Base-by-base conservation (phyloP, 2,113 vertebrate species). In the Chiloscyllium plagiosum region DNA sequence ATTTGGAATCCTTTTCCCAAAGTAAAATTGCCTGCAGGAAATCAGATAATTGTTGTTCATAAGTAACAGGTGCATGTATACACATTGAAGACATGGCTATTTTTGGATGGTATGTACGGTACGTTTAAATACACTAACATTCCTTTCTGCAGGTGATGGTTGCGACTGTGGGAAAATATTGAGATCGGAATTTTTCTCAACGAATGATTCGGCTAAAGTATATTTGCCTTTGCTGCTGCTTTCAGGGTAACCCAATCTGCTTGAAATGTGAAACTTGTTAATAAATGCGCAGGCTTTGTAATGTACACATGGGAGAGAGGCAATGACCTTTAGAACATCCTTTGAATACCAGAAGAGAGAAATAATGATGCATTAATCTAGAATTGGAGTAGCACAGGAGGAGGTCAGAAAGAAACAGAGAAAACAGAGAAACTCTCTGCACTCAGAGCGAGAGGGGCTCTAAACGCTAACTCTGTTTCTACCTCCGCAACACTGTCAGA, bases 21-120 rank as follows among this genome's bases (percentile, higher is more conserved):
- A 26, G 47, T 72, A 95, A 42, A 72, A 52, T 95, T 52, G 94
- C 94, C 68, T 72, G 22, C 6, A 95, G 68, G 94, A 76, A 72
- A 72, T 95, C 42, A 50, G 94, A 95, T 72, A 29, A 72, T 69
- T 52, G 69, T 50, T 12, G 69, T 50, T 95, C 70, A 52, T 95
- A 95, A 95, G 68, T 95, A 95, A 95, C 94, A 72, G 94, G 94
- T 95, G 94, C 94, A 72, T 95, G n/a, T 52, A 50, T 10, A 52
- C 69, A 70, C 69, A 15, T 50, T 95, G 94, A 76, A 33, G 68
- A 29, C 94, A 76, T 19, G 37, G 24, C 94, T 95, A 95, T 95
- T 95, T 95, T 95, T 95, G 72, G 69, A 66, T 76, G 94, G 61
- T 66, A 93, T 93, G 89, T 66, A 68, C 33, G 19, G 61, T 66